phyloP scores from a whole-genome alignment of 2,797 vertebrate species.

The Furcifer pardalis region DNA sequence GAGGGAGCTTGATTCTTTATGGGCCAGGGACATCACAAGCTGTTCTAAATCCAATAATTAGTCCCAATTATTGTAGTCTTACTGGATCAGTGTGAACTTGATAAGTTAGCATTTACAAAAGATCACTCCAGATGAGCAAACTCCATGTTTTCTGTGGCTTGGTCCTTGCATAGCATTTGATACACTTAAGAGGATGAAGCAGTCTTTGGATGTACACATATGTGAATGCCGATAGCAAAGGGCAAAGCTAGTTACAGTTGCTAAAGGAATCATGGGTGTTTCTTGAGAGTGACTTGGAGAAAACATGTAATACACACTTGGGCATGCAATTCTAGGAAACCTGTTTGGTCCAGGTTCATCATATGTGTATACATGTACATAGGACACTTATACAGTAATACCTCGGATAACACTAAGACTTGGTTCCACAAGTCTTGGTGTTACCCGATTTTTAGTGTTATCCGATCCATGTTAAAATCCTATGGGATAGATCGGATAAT shows the following conservation, averaged over 20 bases:
- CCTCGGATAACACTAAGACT: no score
- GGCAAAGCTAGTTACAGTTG: neutral
- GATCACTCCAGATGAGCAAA: neutral
- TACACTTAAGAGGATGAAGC: neutral
- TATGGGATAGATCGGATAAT: no score
- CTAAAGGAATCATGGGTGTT: neutral
- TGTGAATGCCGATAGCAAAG: neutral
- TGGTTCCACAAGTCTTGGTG: no score
- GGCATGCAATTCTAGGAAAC: neutral
- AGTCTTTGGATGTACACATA: neutral
- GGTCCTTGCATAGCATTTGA: constrained; percentile 8
- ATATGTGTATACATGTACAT: neutral
- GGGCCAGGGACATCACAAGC: no score
- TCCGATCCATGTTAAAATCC: no score
- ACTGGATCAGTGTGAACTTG: no score
- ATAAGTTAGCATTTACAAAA: no score
- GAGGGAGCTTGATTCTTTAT: no score
- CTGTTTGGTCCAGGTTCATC: neutral
- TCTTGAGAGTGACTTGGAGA: neutral
- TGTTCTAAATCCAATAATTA: no score
- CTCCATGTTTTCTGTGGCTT: neutral
- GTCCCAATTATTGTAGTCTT: no score
- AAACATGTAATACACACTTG: neutral
- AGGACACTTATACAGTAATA: no score
- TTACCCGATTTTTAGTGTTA: no score